Evolutionary conservation across 2,797 vertebrate species (phyloP).

Genomic region (Glossophaga mutica): DNA sequence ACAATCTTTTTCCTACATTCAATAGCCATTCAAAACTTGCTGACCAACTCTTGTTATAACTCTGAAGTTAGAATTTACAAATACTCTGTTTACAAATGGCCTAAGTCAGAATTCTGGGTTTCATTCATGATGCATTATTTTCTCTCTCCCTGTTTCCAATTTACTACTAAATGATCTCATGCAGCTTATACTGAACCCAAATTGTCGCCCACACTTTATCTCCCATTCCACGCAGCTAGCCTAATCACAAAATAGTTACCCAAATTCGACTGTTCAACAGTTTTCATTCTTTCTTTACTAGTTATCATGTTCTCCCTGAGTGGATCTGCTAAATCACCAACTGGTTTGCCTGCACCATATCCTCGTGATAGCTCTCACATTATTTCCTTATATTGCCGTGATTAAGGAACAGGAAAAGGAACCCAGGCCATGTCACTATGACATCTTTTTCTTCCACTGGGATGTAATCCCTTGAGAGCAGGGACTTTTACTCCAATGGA

Average conservation of each 20-base stretch:
- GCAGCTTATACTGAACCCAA: neutral
- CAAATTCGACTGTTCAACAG: neutral
- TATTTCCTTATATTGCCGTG: neutral
- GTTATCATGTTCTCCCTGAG: neutral
- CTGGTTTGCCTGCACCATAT: neutral
- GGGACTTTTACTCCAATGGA: neutral
- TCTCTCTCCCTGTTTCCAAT: neutral
- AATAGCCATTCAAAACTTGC: constrained; percentile 24
- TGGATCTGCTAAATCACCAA: neutral
- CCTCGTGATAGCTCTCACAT: neutral
- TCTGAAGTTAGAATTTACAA: constrained; percentile 35
- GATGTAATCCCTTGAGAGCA: neutral
- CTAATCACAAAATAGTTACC: neutral
- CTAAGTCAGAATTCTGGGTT: neutral
- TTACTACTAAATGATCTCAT: neutral
- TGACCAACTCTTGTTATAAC: neutral
- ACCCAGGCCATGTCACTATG: accelerated
- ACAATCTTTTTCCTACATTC: neutral
- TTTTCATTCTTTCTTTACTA: neutral
- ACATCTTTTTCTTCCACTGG: neutral
- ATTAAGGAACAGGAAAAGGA: neutral
- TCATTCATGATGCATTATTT: neutral
- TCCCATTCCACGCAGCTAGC: neutral
- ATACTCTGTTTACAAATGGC: neutral
- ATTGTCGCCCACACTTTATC: neutral